Conservation (phyloP, 2,113 vertebrate species). For the Taurulus bubalis region DNA sequence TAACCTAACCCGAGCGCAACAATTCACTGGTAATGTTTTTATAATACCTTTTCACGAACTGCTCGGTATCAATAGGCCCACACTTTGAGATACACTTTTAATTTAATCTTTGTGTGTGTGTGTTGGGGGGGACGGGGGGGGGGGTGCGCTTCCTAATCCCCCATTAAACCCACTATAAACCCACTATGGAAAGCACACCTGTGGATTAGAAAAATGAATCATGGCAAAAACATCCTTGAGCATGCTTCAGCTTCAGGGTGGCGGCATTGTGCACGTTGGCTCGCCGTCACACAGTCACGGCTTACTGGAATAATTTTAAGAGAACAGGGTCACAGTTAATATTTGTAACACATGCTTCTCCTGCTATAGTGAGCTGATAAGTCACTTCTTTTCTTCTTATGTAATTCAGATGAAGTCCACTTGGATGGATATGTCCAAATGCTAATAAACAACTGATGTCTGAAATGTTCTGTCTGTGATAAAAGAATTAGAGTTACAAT, state of each 20-base stretch:
- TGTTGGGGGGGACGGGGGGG: too few relatives aligned
- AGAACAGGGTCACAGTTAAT: background rate
- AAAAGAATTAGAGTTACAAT: background rate
- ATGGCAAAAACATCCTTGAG: background rate
- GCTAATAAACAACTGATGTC: background rate
- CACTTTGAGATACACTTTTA: background rate
- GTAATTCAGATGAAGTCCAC: too few relatives aligned
- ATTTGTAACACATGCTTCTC: background rate
- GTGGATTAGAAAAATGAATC: background rate
- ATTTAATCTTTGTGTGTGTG: background rate
- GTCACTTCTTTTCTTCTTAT: background rate
- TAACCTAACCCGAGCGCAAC: too few relatives aligned
- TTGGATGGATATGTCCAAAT: background rate
- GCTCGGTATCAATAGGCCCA: background rate
- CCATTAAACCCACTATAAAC: background rate
- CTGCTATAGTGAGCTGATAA: background rate
- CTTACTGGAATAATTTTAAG: background rate
- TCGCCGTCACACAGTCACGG: background rate
- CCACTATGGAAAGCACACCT: background rate
- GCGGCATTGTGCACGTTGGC: background rate
- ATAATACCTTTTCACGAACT: too few relatives aligned
- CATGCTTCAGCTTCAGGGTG: background rate
- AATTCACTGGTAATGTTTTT: too few relatives aligned
- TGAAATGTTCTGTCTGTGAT: background rate
- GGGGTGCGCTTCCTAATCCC: background rate